Conservation (phyloP, 2,888 invertebrate genomes). For the Scaptomyza caliginosa region DNA sequence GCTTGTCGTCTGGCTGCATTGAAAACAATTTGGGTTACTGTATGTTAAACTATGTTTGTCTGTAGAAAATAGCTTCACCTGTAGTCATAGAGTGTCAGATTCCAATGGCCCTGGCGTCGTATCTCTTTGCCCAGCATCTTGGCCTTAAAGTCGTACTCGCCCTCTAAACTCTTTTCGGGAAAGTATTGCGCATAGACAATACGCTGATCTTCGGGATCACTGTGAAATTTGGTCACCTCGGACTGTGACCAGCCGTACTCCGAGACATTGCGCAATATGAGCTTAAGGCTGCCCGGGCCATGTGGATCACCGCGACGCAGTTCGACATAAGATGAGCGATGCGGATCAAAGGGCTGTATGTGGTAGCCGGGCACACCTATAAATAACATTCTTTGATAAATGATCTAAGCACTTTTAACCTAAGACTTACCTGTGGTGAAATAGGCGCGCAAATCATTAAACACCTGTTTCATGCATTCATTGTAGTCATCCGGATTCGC, state of each 20-base stretch:
- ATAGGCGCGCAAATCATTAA: conserved; percentile 89
- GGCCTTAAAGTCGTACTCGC: conserved; percentile 88
- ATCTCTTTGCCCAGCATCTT: conserved; percentile 87
- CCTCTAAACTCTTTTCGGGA: conserved; percentile 90
- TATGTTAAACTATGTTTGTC: neutral
- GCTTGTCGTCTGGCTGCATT: conserved; percentile 84
- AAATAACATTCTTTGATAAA: neutral
- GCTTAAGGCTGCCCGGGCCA: conserved; percentile 88
- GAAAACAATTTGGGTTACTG: neutral
- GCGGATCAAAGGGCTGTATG: conserved; percentile 91
- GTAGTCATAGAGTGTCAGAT: conserved; percentile 89
- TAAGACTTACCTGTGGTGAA: conserved; percentile 88
- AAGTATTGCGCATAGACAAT: conserved; percentile 92
- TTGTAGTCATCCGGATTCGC: conserved; percentile 86
- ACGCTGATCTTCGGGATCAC: conserved; percentile 87
- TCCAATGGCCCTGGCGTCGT: conserved; percentile 89
- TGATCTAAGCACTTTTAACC: neutral
- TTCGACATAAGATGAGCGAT: conserved; percentile 88
- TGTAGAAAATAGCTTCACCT: conserved; percentile 62
- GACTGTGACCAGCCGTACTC: conserved; percentile 91
- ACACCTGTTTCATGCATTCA: conserved; percentile 88
- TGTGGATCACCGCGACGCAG: conserved; percentile 87
- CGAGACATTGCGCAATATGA: conserved; percentile 89
- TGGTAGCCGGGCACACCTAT: conserved; percentile 90
- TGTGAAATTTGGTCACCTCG: conserved; percentile 90